phyloP scores from a whole-genome alignment of 92 coral and sea anemone genomes.

The Phymanthus crucifer region DNA sequence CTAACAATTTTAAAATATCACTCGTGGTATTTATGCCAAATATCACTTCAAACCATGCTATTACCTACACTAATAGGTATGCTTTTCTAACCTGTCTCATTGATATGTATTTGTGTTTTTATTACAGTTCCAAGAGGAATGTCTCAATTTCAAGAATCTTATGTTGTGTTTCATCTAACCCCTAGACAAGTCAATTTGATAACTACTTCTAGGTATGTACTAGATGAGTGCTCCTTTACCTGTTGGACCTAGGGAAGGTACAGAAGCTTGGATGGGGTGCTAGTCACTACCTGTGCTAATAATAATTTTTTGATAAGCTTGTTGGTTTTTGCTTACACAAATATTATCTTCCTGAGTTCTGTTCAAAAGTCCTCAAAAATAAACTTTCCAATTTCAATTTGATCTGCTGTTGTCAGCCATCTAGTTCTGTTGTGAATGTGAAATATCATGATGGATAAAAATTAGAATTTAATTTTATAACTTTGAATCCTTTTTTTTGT shows the following conservation, averaged over 20 bases:
- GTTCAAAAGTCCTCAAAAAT: too few relatives aligned
- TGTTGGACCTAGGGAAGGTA: not conserved
- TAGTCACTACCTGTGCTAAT: too few relatives aligned
- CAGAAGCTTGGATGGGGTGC: not conserved
- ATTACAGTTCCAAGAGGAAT: conserved; percentile 79
- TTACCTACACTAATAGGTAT: too few relatives aligned
- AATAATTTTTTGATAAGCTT: too few relatives aligned
- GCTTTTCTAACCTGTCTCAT: not conserved
- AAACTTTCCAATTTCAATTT: too few relatives aligned
- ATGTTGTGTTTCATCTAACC: conserved; percentile 84
- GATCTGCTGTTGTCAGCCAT: too few relatives aligned
- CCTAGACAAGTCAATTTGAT: conserved; percentile 86
- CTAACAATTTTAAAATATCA: too few relatives aligned
- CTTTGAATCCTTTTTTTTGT: not conserved
- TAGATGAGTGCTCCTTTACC: not conserved
- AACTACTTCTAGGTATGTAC: conserved; percentile 77
- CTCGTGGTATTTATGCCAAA: too few relatives aligned
- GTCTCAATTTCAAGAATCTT: conserved; percentile 83
- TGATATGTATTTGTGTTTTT: not conserved
- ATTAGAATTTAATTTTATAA: not conserved
- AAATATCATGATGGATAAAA: not conserved
- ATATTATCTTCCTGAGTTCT: not conserved
- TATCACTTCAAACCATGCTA: too few relatives aligned
- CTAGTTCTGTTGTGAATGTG: not conserved
- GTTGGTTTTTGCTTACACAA: too few relatives aligned